These are phyloP conservation scores for Leucophenga montana DNA, from an alignment of 2,888 invertebrate genomes.

Conservation along the genomic window DNA sequence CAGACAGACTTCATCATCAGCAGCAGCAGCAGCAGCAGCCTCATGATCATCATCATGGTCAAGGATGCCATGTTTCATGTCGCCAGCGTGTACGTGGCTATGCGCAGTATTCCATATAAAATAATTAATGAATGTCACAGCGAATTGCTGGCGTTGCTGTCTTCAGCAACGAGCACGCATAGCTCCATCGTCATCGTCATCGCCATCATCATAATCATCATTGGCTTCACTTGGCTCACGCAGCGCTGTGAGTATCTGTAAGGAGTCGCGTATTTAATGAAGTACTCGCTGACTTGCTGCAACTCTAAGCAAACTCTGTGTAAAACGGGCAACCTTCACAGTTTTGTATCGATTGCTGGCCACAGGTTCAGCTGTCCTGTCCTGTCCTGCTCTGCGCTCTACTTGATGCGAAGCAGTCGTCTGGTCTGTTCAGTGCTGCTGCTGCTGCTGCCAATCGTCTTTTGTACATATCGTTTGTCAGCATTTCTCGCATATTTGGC, in stretches of 20 bases:
- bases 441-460: constrained; percentile 11
- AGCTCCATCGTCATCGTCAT: not conserved
- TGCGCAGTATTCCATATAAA: constrained; percentile 70
- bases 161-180: not conserved
- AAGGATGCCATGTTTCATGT: constrained; percentile 59
- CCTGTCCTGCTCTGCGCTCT: not conserved
- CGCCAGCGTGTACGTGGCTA: constrained; percentile 70
- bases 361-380: not conserved
- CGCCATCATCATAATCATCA: not conserved
- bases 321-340: not conserved
- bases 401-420: constrained; percentile 21
- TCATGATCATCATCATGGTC: constrained; percentile 20
- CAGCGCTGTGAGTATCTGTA: not conserved
- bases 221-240: constrained; percentile 3
- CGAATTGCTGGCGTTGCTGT: constrained; percentile 59
- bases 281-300: not conserved
- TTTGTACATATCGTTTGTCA: constrained; percentile 68
- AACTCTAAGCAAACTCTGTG: not conserved
- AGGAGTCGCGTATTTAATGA: no score
- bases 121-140: constrained; percentile 72
- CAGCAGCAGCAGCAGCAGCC: constrained; percentile 16
- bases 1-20: not conserved
- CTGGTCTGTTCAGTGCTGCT: constrained; percentile 18
- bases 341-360: not conserved
- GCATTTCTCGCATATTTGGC: constrained; percentile 72